Evolutionary conservation across 2,797 vertebrate genomes (phyloP).

Genomic region (Lates japonicus): DNA sequence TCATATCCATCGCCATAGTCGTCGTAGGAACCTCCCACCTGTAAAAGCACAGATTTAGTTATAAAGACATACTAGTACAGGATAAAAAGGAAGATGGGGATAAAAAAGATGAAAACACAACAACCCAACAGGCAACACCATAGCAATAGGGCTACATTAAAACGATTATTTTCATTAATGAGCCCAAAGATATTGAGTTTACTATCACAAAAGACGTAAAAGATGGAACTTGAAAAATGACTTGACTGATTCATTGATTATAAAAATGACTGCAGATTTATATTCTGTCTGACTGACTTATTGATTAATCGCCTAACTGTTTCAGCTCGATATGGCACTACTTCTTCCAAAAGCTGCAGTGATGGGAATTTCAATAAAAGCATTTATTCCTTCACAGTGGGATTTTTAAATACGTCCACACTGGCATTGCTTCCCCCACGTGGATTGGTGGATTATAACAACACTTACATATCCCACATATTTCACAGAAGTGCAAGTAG

Average conservation of each 20-base stretch:
- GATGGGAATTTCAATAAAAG: not conserved
- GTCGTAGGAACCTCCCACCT: constrained; percentile 73
- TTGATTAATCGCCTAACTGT: not conserved
- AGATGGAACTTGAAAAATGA: not conserved
- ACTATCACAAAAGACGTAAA: not conserved
- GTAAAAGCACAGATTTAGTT: constrained; percentile 34
- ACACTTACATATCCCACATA: not conserved
- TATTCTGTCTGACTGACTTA: not conserved
- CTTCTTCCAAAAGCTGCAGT: not conserved
- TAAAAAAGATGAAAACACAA: not conserved
- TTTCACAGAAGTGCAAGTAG: not conserved
- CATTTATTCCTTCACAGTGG: not conserved
- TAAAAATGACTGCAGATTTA: not conserved
- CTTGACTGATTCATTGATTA: not conserved
- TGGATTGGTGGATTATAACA: constrained; percentile 27
- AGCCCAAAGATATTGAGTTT: too few species aligned
- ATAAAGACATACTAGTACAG: not conserved
- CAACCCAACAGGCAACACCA: not conserved
- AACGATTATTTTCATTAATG: too few species aligned
- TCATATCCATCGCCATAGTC: constrained; percentile 75
- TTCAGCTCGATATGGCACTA: too few species aligned
- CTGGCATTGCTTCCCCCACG: constrained; percentile 18
- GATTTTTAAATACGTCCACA: not conserved
- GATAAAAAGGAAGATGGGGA: not conserved
- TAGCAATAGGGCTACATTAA: too few species aligned